Conservation (phyloP, 2,113 vertebrate genomes). For the Anas platyrhynchos region DNA sequence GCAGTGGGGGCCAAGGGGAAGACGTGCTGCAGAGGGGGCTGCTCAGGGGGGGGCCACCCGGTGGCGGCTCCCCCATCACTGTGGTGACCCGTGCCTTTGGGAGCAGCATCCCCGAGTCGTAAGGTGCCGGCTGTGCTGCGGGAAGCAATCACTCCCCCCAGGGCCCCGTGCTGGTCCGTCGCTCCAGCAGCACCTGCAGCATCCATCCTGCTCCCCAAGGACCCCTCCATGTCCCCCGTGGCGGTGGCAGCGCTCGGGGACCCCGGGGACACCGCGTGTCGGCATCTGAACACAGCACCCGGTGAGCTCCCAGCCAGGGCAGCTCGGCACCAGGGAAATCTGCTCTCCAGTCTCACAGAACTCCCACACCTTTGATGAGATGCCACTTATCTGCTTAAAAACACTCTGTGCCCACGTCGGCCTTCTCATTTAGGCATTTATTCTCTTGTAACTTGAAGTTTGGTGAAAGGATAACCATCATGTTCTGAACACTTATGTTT, state of each 20-base stretch:
- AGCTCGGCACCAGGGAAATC: neutral
- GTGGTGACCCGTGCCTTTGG: rapidly evolving
- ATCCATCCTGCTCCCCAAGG: neutral
- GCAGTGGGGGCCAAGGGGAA: rapidly evolving
- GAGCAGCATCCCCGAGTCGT: rapidly evolving
- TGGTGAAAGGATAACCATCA: neutral
- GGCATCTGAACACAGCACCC: rapidly evolving
- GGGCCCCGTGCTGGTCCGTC: neutral
- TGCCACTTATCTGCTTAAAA: neutral
- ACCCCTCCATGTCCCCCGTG: neutral
- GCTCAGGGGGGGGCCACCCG: neutral
- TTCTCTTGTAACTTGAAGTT: neutral
- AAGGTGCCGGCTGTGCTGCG: rapidly evolving
- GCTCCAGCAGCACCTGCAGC: neutral
- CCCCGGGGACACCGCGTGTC: rapidly evolving
- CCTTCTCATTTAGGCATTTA: neutral
- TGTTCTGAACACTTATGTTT: neutral
- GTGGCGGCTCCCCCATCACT: neutral
- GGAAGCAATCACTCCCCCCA: rapidly evolving
- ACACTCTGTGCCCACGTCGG: rapidly evolving
- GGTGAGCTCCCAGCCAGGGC: rapidly evolving
- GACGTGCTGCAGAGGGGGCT: rapidly evolving
- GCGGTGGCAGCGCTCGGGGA: rapidly evolving
- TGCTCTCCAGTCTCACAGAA: neutral
- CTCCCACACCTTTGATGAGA: neutral